A percentile compares a stretch with the other conserved stretches of the same genome.
These are phyloP conservation scores for Autographa gamma DNA, from an alignment of 2,888 invertebrate genomes.

Conservation along the genomic window DNA sequence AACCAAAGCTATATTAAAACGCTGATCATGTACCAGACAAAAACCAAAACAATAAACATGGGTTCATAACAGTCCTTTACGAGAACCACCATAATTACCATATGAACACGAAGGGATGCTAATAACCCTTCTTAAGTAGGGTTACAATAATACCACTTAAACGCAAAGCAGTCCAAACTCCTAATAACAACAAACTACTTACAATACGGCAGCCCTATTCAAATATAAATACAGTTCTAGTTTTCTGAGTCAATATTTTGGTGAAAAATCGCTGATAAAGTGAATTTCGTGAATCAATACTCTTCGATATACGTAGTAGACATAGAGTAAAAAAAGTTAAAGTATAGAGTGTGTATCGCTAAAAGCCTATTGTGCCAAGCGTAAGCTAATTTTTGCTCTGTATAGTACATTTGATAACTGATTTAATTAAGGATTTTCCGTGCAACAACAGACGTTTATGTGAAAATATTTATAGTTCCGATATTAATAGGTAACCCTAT, in stretches of 20 bases:
- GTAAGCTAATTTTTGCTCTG: no score
- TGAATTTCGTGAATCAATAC: constrained; percentile 24
- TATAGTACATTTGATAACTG: no score
- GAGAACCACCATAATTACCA: background rate
- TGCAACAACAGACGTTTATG: no score
- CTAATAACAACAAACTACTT: constrained; percentile 12
- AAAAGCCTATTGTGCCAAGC: no score
- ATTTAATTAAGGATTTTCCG: no score
- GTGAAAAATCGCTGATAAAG: constrained; percentile 50
- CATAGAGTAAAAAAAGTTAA: no score
- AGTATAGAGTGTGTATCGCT: no score
- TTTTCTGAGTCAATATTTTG: background rate
- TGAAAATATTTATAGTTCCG: no score
- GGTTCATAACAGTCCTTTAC: background rate
- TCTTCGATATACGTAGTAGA: no score
- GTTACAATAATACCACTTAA: constrained; percentile 7
- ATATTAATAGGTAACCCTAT: no score
- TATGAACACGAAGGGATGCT: background rate
- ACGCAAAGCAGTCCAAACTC: constrained; percentile 5
- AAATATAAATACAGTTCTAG: constrained; percentile 1
- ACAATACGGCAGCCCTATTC: constrained; percentile 7
- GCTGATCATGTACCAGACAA: background rate
- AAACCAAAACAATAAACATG: background rate
- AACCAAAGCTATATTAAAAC: background rate
- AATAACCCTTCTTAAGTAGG: background rate